phyloP scores from a whole-genome alignment of 2,888 invertebrate genomes.

The Alsophila aescularia region DNA sequence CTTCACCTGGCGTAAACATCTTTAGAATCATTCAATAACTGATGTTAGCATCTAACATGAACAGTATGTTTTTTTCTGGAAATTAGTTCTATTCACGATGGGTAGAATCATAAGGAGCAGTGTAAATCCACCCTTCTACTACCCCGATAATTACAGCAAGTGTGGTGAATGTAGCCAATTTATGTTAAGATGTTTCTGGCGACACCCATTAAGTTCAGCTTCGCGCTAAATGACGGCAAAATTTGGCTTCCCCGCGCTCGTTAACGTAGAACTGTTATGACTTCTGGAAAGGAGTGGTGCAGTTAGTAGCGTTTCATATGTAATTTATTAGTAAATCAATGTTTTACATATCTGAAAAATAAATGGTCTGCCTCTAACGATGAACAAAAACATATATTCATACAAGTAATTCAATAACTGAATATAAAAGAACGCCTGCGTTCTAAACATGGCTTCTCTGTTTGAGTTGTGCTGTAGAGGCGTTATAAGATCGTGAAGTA shows the following conservation, averaged over 20 bases:
- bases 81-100: not conserved
- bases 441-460: no score
- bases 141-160: conserved; percentile 23
- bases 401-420: no score
- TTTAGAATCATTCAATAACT: no score
- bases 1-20: no score
- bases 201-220: conserved; percentile 33
- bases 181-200: conserved; percentile 30
- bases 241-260: conserved; percentile 24
- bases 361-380: no score
- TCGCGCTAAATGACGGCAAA: conserved; percentile 22
- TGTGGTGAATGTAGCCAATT: conserved; percentile 27
- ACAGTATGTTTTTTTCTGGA: no score
- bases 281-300: not conserved
- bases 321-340: not conserved
- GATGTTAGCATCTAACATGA: no score
- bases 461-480: no score
- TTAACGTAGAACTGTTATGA: conserved; percentile 24
- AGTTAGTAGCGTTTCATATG: conserved; percentile 5
- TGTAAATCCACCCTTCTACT: conserved; percentile 6
- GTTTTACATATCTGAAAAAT: no score
- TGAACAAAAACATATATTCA: no score
- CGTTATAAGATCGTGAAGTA: no score
- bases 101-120: conserved; percentile 5
- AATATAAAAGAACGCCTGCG: no score